A percentile compares a stretch with the other conserved stretches of the same genome.
These are phyloP conservation scores for Enteromius radiatus DNA, from an alignment of 2,797 vertebrate species.

Conservation along the genomic window DNA sequence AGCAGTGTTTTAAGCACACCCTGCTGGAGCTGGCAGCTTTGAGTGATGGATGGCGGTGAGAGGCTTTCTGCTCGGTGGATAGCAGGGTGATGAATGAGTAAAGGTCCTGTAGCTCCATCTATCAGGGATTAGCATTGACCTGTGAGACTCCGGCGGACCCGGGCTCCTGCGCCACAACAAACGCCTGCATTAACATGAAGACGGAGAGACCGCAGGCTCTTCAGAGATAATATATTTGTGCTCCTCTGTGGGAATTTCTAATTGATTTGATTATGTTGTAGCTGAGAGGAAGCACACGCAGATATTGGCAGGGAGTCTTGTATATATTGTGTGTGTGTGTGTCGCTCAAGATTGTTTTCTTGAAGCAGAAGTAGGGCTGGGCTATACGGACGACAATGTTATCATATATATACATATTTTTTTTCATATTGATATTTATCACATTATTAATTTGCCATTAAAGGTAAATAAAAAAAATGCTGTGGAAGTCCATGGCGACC, in stretches of 20 bases:
- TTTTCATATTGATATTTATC: neutral
- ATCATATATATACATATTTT: neutral
- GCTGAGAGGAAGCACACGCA: neutral
- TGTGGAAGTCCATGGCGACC: neutral
- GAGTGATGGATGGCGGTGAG: constrained; percentile 78
- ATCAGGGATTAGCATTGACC: constrained; percentile 83
- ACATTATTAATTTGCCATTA: neutral
- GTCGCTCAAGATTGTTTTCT: neutral
- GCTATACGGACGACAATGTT: neutral
- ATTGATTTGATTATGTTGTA: constrained; percentile 16
- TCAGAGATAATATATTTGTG: constrained; percentile 75
- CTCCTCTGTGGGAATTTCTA: constrained; percentile 54
- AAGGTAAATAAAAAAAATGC: neutral
- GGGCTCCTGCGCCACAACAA: constrained; percentile 67
- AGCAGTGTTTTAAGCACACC: constrained; percentile 58
- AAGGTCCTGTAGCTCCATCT: constrained; percentile 76
- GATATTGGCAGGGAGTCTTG: constrained; percentile 4
- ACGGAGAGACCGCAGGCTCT: constrained; percentile 72
- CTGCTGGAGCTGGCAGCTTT: constrained; percentile 61
- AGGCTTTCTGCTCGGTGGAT: constrained; percentile 68
- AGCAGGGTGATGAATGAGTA: constrained; percentile 77
- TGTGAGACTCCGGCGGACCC: constrained; percentile 72
- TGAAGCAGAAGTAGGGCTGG: neutral
- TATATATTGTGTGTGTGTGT: neutral
- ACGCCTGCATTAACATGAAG: constrained; percentile 74